These are phyloP conservation scores for Phoeniculus purpureus DNA, from an alignment of 2,797 vertebrate genomes.

Conservation along the genomic window DNA sequence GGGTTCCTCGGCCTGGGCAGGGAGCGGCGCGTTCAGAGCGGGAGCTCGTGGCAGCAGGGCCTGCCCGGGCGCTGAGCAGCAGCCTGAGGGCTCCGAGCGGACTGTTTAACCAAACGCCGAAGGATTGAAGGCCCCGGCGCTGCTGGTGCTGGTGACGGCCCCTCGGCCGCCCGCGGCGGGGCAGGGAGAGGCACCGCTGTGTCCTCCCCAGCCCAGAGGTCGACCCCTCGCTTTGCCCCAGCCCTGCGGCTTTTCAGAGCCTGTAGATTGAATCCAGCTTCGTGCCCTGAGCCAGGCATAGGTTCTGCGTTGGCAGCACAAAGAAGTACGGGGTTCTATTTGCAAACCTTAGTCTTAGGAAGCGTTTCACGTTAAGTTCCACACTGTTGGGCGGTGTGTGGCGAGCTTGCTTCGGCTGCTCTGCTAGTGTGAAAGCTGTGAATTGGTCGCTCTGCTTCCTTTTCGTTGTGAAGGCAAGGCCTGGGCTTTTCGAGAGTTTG, in stretches of 20 bases:
- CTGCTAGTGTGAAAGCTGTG: not conserved
- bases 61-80: not conserved
- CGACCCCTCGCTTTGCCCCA: fast-evolving
- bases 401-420: fast-evolving
- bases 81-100: fast-evolving
- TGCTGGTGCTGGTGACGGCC: fast-evolving
- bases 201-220: not conserved
- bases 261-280: fast-evolving
- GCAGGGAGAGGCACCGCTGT: not conserved
- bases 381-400: fast-evolving
- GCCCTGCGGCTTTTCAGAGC: not conserved
- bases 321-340: fast-evolving
- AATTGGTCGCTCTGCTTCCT: fast-evolving
- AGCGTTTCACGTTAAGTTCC: fast-evolving
- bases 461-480: not conserved
- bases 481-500: not conserved
- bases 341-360: fast-evolving
- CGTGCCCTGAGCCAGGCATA: fast-evolving
- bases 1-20: not conserved
- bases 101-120: fast-evolving
- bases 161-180: fast-evolving
- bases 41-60: not conserved
- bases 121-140: fast-evolving
- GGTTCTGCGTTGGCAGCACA: fast-evolving
- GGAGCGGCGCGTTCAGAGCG: not conserved